A percentile compares a stretch with the other conserved stretches of the same genome.
Evolutionary conservation across 2,888 invertebrate species (phyloP).

Genomic region (Xiphydria camelus): DNA sequence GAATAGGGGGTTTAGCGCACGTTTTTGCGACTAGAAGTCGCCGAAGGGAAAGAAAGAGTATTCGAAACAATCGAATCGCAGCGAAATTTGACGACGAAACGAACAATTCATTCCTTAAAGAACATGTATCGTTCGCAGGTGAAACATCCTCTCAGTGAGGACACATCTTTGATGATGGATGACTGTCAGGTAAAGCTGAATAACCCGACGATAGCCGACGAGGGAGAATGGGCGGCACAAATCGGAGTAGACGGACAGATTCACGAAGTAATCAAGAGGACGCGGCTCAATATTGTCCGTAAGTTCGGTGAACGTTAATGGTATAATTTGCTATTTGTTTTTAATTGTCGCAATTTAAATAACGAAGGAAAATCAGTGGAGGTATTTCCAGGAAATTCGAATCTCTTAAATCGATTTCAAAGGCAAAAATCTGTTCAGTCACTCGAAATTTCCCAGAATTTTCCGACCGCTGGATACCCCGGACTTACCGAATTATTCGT

Average conservation of each 20-base stretch:
- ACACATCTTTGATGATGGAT: conserved; percentile 8
- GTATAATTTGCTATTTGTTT: neutral
- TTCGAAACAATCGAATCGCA: neutral
- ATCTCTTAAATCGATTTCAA: too few species aligned
- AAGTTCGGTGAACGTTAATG: conserved; percentile 6
- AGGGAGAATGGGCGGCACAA: conserved; percentile 59
- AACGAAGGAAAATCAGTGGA: conserved; percentile 3
- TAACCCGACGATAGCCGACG: conserved; percentile 25
- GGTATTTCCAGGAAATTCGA: too few species aligned
- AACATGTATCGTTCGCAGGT: conserved; percentile 9
- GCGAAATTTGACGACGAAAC: neutral
- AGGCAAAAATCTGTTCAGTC: too few species aligned
- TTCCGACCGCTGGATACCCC: too few species aligned
- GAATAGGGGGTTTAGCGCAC: conserved; percentile 4
- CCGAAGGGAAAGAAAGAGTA: neutral
- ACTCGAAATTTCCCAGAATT: too few species aligned
- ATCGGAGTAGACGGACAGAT: conserved; percentile 59
- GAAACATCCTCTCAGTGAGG: conserved; percentile 9
- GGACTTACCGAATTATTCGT: too few species aligned
- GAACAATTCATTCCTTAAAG: neutral
- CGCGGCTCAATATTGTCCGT: conserved; percentile 47
- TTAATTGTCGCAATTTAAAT: conserved; percentile 24
- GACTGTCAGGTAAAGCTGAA: conserved; percentile 15
- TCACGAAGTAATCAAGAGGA: conserved; percentile 54
- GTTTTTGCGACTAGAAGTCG: too few species aligned